phyloP scores from a whole-genome alignment of 2,113 vertebrate species.

The Passer montanus region DNA sequence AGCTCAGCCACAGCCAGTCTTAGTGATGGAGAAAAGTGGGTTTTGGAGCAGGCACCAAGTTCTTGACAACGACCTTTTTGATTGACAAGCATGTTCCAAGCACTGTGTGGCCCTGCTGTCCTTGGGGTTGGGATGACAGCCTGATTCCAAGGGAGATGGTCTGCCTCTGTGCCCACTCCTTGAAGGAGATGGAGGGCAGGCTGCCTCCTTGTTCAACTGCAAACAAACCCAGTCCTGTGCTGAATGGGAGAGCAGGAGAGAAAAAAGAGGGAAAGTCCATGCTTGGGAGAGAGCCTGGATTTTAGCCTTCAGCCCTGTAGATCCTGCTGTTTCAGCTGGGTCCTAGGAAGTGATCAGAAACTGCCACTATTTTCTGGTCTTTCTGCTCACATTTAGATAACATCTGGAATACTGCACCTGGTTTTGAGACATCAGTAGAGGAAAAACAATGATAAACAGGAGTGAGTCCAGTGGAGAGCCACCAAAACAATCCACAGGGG shows the following conservation, averaged over 20 bases:
- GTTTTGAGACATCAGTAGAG: background rate
- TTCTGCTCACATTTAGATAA: background rate
- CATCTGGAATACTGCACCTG: background rate
- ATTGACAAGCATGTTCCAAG: background rate
- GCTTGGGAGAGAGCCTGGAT: background rate
- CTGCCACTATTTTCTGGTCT: background rate
- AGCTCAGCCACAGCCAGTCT: background rate
- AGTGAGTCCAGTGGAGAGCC: background rate
- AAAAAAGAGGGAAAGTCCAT: background rate
- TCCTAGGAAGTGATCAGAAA: background rate
- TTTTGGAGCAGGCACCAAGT: background rate
- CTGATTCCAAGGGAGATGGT: fast-evolving
- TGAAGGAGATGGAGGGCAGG: background rate
- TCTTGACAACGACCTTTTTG: background rate
- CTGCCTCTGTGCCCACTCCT: background rate
- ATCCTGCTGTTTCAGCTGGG: background rate
- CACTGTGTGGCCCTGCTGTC: background rate
- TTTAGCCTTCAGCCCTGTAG: background rate
- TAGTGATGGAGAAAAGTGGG: background rate
- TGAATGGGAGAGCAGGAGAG: background rate
- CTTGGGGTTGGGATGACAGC: background rate
- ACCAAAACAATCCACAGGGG: background rate
- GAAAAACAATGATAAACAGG: background rate
- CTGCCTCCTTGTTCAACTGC: background rate
- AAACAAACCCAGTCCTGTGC: background rate